These are phyloP conservation scores for Helobdella robusta DNA, from an alignment of 2,888 invertebrate genomes.

Conservation along the genomic window DNA sequence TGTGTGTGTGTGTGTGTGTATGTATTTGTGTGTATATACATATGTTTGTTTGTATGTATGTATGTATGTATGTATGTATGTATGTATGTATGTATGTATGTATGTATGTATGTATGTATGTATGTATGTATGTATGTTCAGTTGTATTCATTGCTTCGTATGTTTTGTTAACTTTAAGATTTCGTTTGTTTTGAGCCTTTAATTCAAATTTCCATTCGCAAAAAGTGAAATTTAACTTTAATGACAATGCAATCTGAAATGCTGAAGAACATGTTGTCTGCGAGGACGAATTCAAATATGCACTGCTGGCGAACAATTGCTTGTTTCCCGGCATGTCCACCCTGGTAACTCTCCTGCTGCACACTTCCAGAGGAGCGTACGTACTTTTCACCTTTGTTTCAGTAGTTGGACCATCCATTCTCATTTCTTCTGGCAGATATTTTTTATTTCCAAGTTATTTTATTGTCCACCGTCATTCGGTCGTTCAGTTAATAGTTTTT, in stretches of 20 bases:
- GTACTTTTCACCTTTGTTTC: constrained; percentile 50
- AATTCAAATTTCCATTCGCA: not conserved
- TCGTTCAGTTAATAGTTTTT: no score
- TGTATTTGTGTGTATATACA: constrained; percentile 20
- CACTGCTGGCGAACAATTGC: constrained; percentile 91
- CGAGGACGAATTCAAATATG: constrained; percentile 98
- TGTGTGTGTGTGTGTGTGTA: constrained; percentile 20
- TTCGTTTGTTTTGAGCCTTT: no score
- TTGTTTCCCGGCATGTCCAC: constrained; percentile 95
- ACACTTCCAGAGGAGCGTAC: constrained; percentile 95
- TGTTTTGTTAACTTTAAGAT: no score
- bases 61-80: constrained; percentile 27
- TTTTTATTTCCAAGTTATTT: no score
- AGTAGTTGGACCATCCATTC: not conserved
- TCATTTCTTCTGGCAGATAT: not conserved
- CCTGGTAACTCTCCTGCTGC: constrained; percentile 82
- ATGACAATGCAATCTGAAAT: no score
- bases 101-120: constrained; percentile 25
- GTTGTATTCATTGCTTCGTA: constrained; percentile 20
- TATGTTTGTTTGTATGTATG: constrained; percentile 26
- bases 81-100: constrained; percentile 26
- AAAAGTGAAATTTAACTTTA: no score
- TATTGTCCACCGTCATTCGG: no score
- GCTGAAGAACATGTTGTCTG: constrained; percentile 81
- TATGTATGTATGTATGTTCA: constrained; percentile 23